A percentile compares a stretch with the other conserved stretches of the same genome.
These are phyloP conservation scores for Tetrax tetrax DNA, from an alignment of 2,113 vertebrate genomes.

Conservation along the genomic window DNA sequence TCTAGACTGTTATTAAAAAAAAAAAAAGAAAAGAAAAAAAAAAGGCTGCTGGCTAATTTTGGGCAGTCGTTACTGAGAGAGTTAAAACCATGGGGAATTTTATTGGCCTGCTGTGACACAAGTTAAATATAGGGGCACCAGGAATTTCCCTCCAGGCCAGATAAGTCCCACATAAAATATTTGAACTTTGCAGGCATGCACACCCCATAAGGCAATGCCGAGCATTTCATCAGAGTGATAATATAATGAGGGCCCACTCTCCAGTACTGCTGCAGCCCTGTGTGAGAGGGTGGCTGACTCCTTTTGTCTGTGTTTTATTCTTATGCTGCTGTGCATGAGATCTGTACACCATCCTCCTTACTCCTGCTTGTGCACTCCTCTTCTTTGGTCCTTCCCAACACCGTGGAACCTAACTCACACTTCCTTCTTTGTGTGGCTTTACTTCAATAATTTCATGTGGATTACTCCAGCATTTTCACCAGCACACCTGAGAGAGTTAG, in stretches of 20 bases:
- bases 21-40: not conserved
- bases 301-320: not conserved
- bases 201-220: not conserved
- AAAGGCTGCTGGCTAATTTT: not conserved
- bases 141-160: conserved; percentile 60
- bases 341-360: not conserved
- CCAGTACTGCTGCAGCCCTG: not conserved
- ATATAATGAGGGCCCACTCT: not conserved
- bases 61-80: conserved; percentile 5
- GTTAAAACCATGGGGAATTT: conserved; percentile 41
- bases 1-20: not conserved
- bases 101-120: conserved; percentile 14
- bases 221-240: not conserved
- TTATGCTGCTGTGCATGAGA: not conserved
- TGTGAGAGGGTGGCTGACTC: not conserved
- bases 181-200: conserved; percentile 55
- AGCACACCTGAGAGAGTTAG: not conserved
- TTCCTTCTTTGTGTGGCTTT: not conserved
- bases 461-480: not conserved
- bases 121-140: conserved; percentile 67
- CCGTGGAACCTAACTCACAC: not conserved
- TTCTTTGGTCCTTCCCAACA: not conserved
- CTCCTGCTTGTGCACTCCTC: not conserved
- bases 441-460: not conserved
- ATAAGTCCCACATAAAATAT: conserved; percentile 50